Evolutionary conservation across 1,140 invertebrate species (phyloP).

Genomic region (Nomia melanderi): DNA sequence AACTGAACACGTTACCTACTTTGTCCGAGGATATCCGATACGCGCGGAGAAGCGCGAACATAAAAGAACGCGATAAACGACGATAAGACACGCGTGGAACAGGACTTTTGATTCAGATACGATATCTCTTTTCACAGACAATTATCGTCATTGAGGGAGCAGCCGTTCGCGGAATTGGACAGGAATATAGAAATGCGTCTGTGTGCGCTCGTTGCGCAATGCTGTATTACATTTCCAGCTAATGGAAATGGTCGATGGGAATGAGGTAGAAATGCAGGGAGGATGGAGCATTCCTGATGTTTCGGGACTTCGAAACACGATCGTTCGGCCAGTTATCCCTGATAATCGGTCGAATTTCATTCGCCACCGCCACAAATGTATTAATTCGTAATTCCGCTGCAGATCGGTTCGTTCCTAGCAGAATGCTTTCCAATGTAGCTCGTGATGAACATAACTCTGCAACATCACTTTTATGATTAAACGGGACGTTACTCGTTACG

Average conservation of each 20-base stretch:
- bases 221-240: slow-evolving; percentile 65
- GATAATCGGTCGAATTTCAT: slow-evolving; percentile 67
- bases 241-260: slow-evolving; percentile 64
- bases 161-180: slow-evolving; percentile 7
- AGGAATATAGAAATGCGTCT: neutral
- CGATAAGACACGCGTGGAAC: neutral
- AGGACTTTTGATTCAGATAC: neutral
- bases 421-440: slow-evolving; percentile 35
- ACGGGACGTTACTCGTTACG: neutral
- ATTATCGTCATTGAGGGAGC: slow-evolving; percentile 38
- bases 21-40: slow-evolving; percentile 6
- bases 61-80: neutral
- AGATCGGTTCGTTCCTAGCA: slow-evolving; percentile 44
- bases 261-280: slow-evolving; percentile 57
- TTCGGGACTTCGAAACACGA: slow-evolving; percentile 67
- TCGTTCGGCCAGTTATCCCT: slow-evolving; percentile 60
- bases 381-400: slow-evolving; percentile 62
- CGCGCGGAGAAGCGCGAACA: neutral
- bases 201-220: slow-evolving; percentile 37
- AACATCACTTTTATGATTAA: slow-evolving; percentile 18
- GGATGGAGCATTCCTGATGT: slow-evolving; percentile 62
- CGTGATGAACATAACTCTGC: slow-evolving; percentile 42
- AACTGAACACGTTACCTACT: slow-evolving; percentile 20
- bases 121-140: slow-evolving; percentile 35
- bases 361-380: slow-evolving; percentile 59